Percentiles rank a stretch among this genome's conserved stretches.
phyloP scores from a whole-genome alignment of 2,797 vertebrate genomes.

The Hoplostethus mediterraneus region DNA sequence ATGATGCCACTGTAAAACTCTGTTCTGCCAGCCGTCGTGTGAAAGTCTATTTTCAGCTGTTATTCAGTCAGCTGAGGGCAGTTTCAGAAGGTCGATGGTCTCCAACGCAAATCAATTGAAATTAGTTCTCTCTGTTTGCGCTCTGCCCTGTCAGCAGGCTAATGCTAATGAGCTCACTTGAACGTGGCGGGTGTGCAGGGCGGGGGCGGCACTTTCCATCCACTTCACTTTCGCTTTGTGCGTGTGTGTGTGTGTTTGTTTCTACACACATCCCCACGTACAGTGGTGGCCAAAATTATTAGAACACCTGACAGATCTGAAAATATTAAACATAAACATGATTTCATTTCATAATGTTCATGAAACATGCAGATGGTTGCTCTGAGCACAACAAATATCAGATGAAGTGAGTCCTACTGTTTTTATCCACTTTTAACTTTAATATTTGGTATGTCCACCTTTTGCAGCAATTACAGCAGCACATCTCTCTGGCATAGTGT shows the following conservation, averaged over 20 bases:
- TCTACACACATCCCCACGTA: slow-evolving; percentile 41
- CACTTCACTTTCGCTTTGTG: slow-evolving; percentile 54
- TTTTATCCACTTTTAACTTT: too few relatives aligned
- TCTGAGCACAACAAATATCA: too few relatives aligned
- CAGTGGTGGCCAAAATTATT: too few relatives aligned
- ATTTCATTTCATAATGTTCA: too few relatives aligned
- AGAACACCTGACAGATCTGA: too few relatives aligned
- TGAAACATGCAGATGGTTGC: too few relatives aligned
- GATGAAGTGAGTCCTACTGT: too few relatives aligned
- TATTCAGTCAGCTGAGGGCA: slow-evolving; percentile 22
- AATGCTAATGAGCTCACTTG: slow-evolving; percentile 54
- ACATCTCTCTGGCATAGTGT: too few relatives aligned
- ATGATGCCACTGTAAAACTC: neutral
- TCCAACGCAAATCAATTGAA: slow-evolving; percentile 44
- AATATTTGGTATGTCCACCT: too few relatives aligned
- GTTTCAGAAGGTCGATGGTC: slow-evolving; percentile 38
- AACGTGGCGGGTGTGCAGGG: slow-evolving; percentile 4
- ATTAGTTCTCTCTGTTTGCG: slow-evolving; percentile 43
- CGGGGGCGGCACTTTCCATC: slow-evolving; percentile 26
- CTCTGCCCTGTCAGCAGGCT: slow-evolving; percentile 42
- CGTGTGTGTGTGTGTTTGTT: slow-evolving; percentile 40
- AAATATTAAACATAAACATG: too few relatives aligned
- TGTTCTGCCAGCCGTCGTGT: slow-evolving; percentile 7
- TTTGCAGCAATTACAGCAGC: too few relatives aligned
- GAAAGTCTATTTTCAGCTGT: slow-evolving; percentile 42